Evolutionary conservation across 2,797 vertebrate genomes (phyloP).

Genomic region (Enteromius radiatus): DNA sequence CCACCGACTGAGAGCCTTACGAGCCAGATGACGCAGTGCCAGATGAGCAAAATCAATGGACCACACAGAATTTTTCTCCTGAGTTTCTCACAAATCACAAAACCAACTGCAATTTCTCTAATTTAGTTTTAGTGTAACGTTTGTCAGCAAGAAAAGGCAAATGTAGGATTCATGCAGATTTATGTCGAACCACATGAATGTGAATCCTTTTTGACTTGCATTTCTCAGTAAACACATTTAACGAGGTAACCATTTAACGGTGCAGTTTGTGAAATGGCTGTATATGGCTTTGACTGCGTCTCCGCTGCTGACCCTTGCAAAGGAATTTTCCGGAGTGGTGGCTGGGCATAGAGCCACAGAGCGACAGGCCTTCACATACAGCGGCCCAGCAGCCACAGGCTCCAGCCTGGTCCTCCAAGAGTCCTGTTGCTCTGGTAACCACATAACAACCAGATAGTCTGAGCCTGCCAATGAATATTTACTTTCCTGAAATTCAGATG

Average conservation of each 20-base stretch:
- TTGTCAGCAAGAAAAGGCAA: constrained; percentile 23
- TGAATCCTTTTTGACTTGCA: neutral
- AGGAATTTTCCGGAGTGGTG: constrained; percentile 77
- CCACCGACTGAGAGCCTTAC: constrained; percentile 65
- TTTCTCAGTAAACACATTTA: constrained; percentile 33
- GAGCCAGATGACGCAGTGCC: constrained; percentile 52
- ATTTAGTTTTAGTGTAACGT: constrained; percentile 5
- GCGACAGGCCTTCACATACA: constrained; percentile 67
- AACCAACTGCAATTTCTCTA: constrained; percentile 1
- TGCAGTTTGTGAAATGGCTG: constrained; percentile 46
- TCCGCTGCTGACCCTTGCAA: constrained; percentile 68
- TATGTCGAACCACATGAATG: constrained; percentile 1
- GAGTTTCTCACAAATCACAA: constrained; percentile 12
- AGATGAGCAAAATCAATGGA: constrained; percentile 37
- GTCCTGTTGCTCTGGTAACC: constrained; percentile 44
- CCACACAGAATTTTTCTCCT: constrained; percentile 42
- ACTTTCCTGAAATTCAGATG: constrained; percentile 14
- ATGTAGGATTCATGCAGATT: constrained; percentile 1
- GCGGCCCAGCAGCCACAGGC: constrained; percentile 60
- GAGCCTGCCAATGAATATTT: constrained; percentile 19
- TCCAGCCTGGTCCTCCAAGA: constrained; percentile 52
- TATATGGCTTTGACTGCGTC: constrained; percentile 65
- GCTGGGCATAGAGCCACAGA: constrained; percentile 73
- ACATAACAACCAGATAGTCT: constrained; percentile 44
- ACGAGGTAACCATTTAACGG: constrained; percentile 33